Conservation (phyloP, 2,113 vertebrate species). For the Salvelinus alpinus region DNA sequence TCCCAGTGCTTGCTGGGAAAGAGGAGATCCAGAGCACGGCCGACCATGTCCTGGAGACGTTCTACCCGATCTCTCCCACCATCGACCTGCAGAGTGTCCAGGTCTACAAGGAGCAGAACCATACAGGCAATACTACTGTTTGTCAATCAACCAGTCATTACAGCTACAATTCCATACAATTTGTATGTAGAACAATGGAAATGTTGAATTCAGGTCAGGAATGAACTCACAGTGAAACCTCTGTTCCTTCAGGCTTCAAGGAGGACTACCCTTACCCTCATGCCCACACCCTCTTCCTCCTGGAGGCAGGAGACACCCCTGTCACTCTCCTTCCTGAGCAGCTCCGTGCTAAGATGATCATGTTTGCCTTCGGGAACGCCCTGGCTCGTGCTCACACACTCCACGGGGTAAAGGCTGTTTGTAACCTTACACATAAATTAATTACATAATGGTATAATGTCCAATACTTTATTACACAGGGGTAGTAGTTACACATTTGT, state of each 20-base stretch:
- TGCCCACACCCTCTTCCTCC: constrained; percentile 84
- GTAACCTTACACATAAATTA: too few relatives aligned
- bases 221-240: too few relatives aligned
- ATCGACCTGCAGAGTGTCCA: constrained; percentile 82
- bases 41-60: constrained; percentile 76
- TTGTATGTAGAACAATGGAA: too few relatives aligned
- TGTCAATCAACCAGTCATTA: too few relatives aligned
- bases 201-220: too few relatives aligned
- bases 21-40: constrained; percentile 79
- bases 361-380: constrained; percentile 86
- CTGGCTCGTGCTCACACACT: constrained; percentile 77
- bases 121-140: constrained; percentile 70
- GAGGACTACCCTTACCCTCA: constrained; percentile 78
- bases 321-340: constrained; percentile 75
- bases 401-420: constrained; percentile 67
- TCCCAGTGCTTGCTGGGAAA: constrained; percentile 77
- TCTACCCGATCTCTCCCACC: constrained; percentile 87
- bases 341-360: constrained; percentile 84
- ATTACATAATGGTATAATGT: too few relatives aligned
- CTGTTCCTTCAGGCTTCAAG: constrained; percentile 76
- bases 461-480: too few relatives aligned
- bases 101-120: constrained; percentile 75
- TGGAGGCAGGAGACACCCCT: constrained; percentile 59
- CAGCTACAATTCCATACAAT: too few relatives aligned
- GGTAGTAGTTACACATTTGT: too few relatives aligned